These are phyloP conservation scores for Percopsis omiscomaycus DNA, from an alignment of 2,797 vertebrate genomes.

Conservation along the genomic window DNA sequence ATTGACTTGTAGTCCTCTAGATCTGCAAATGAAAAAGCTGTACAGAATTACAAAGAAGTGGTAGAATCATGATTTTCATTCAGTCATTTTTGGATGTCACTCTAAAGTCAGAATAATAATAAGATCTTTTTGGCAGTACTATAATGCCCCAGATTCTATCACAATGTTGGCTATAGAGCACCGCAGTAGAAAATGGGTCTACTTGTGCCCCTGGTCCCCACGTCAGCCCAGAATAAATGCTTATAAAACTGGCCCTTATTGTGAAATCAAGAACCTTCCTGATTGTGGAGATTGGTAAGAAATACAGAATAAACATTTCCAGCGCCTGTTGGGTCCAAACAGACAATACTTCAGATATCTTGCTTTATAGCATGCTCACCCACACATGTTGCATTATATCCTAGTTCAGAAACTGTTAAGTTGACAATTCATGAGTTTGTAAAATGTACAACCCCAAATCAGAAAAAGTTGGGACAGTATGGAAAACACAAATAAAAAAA, in stretches of 20 bases:
- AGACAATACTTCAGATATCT: neutral
- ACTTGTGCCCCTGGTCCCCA: constrained; percentile 13
- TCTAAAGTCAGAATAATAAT: constrained; percentile 19
- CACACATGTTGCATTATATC: neutral
- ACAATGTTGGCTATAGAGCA: constrained; percentile 20
- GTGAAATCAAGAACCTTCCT: constrained; percentile 31
- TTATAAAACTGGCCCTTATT: constrained; percentile 19
- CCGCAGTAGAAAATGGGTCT: constrained; percentile 4
- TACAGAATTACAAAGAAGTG: constrained; percentile 12
- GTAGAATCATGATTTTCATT: constrained; percentile 19
- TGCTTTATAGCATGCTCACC: constrained; percentile 7
- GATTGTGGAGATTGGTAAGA: constrained; percentile 50
- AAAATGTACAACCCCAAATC: no score
- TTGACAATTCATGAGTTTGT: no score
- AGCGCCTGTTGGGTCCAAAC: constrained; percentile 33
- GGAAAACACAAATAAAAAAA: no score
- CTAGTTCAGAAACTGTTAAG: no score
- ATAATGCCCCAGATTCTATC: constrained; percentile 26
- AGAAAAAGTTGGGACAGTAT: no score
- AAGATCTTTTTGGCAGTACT: constrained; percentile 22
- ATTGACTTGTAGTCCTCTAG: no score
- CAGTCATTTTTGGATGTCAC: constrained; percentile 36
- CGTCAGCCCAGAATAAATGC: constrained; percentile 12
- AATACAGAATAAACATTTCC: constrained; percentile 46
- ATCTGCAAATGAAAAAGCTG: constrained; percentile 6